Base-by-base conservation (phyloP, 2,888 invertebrate genomes). In the Spialia ferax region DNA sequence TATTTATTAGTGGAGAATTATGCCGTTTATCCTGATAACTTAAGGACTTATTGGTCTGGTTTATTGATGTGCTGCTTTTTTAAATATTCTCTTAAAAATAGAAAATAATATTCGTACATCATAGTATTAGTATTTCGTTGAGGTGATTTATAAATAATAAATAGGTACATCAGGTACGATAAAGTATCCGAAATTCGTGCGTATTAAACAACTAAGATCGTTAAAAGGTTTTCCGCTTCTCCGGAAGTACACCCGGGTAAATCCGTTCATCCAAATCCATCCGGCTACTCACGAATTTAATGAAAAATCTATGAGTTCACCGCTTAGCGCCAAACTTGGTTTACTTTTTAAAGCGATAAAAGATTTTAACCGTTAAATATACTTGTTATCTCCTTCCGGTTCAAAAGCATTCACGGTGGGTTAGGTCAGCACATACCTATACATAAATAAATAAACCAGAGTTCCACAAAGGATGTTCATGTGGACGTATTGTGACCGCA, bases 401-500 rank as follows among this genome's bases (percentile, higher is more conserved):
- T 13, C 50, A 38, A 57, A 57, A n/a, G 38, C 57, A 15, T 22
- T 42, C 42, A 57, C 42, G 38, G 42, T 22, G 42, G 63, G 18
- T 29, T 20, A 20, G 18, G 45, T 45, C n/a, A 45, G 38, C 11
- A 38, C 1, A 6, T n/a, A 38, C 45, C 18, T 18, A n/a, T n/a
- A 55, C 13, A 55, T 38, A 32, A 48, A 48, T 50, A 57, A 57
- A 64, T 63, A 32, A 57, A 15, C 18, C 22, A 64, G 64, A 64
- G 60, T 70, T 65, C 45, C 23, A 68, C 70, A 71, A 67, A 71
- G 66, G 67, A 62, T 54, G 60, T 60, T 70, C 61, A 52, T 63
- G 15, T 15, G 42, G 42, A 66, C 52, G 45, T 56, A 68, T 59
- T 54, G 35, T 69, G 68, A 70, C 69, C 65, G 70, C 66, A 68